phyloP scores from a whole-genome alignment of 1,140 invertebrate genomes.

The Notospermus geniculatus region DNA sequence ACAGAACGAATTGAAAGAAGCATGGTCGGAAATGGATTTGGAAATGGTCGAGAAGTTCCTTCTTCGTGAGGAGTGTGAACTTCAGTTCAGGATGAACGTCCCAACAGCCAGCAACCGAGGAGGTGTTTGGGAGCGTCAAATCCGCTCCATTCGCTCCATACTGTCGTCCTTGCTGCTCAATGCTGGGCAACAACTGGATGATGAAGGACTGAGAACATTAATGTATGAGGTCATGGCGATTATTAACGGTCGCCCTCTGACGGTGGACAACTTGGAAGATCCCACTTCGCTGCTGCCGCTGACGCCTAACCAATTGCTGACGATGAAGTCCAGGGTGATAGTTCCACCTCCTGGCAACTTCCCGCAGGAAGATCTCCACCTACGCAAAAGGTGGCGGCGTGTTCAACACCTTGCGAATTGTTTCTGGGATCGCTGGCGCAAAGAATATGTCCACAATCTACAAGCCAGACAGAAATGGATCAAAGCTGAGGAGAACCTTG shows the following conservation, averaged over 20 bases:
- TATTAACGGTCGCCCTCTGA: background rate
- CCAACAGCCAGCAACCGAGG: slow-evolving; percentile 11
- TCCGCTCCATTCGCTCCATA: background rate
- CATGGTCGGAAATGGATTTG: background rate
- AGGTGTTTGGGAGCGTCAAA: slow-evolving; percentile 10
- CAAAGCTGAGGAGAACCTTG: too few relatives aligned
- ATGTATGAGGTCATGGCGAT: slow-evolving; percentile 12
- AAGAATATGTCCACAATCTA: too few relatives aligned
- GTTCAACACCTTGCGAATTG: too few relatives aligned
- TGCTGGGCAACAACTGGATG: background rate
- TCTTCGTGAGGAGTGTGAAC: background rate
- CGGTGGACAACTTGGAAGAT: slow-evolving; percentile 1
- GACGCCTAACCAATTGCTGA: slow-evolving; percentile 6
- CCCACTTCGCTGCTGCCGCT: background rate
- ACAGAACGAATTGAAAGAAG: slow-evolving; percentile 2
- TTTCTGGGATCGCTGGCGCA: too few relatives aligned
- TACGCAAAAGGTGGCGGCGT: too few relatives aligned
- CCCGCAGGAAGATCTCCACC: too few relatives aligned
- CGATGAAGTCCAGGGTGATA: slow-evolving; percentile 6
- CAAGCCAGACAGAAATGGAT: too few relatives aligned
- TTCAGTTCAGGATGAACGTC: slow-evolving; percentile 5
- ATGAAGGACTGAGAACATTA: slow-evolving; percentile 10
- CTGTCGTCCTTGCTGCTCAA: slow-evolving; percentile 4
- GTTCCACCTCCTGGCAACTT: background rate
- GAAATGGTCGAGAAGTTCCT: background rate